Evolutionary conservation across 1,140 invertebrate species (phyloP).

Genomic region (Tetragnatha versicolor): DNA sequence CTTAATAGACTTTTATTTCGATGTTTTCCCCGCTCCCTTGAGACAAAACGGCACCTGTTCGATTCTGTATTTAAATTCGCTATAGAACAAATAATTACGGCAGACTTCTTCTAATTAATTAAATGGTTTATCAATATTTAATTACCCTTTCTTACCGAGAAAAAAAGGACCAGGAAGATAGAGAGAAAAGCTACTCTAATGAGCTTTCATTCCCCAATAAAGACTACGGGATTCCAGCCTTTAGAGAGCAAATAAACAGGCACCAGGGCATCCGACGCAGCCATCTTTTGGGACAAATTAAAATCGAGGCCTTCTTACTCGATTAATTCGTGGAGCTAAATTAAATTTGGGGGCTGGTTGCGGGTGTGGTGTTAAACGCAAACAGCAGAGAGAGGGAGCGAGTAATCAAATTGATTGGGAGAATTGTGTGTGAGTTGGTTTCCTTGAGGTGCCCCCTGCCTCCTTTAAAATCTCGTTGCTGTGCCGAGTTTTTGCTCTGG

Average conservation of each 20-base stretch:
- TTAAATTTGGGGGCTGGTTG: conserved; percentile 24
- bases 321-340: conserved; percentile 25
- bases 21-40: not conserved
- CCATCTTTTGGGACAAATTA: conserved; percentile 45
- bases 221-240: not conserved
- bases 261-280: not conserved
- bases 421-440: not conserved
- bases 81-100: conserved; percentile 45
- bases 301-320: conserved; percentile 30
- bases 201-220: conserved; percentile 40
- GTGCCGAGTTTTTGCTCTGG: not conserved
- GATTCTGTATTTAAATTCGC: conserved; percentile 28
- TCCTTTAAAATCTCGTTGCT: not conserved
- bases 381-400: not conserved
- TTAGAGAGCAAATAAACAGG: conserved; percentile 32
- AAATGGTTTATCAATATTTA: conserved; percentile 52
- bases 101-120: conserved; percentile 38
- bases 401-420: not conserved
- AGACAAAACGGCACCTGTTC: not conserved
- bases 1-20: conserved; percentile 37
- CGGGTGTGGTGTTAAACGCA: not conserved
- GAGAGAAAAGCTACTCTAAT: conserved; percentile 25
- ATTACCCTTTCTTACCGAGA: conserved; percentile 1
- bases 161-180: not conserved
- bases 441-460: not conserved